These are phyloP conservation scores for Gasterosteus nipponicus DNA, from an alignment of 2,113 vertebrate species.

Conservation along the genomic window DNA sequence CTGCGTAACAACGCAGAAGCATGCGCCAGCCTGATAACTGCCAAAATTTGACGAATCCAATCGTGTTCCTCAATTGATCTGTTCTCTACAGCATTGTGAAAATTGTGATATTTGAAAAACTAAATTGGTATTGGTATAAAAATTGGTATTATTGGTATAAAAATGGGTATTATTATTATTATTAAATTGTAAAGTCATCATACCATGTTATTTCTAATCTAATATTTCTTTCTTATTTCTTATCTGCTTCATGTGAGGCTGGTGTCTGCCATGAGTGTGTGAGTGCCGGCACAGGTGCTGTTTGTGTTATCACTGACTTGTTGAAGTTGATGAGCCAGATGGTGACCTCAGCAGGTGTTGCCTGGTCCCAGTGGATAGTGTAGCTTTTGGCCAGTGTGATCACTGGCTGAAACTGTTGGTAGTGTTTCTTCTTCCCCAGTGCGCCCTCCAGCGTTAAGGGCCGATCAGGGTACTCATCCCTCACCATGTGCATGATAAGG, in stretches of 20 bases:
- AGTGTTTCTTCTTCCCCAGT: constrained; percentile 90
- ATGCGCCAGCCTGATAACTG: too few species aligned
- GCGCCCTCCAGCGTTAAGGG: constrained; percentile 90
- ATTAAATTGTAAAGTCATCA: background rate
- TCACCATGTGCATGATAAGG: constrained; percentile 90
- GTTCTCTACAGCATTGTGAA: too few species aligned
- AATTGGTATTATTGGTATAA: too few species aligned
- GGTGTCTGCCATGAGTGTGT: background rate
- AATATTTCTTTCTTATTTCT: background rate
- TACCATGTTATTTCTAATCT: background rate
- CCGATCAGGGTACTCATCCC: constrained; percentile 88
- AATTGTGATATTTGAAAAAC: too few species aligned
- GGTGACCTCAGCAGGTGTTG: constrained; percentile 89
- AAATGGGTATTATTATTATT: background rate
- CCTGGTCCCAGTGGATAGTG: constrained; percentile 94
- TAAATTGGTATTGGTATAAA: too few species aligned
- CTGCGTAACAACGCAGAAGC: too few species aligned
- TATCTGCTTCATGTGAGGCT: background rate
- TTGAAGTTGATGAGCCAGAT: constrained; percentile 99
- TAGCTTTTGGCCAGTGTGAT: constrained; percentile 91
- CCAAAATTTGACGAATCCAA: too few species aligned
- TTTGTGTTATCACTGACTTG: constrained; percentile 82
- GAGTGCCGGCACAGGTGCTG: background rate
- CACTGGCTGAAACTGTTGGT: constrained; percentile 98
- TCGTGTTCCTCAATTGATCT: too few species aligned